phyloP scores from a whole-genome alignment of 2,113 vertebrate species.

The Microcebus lehilahytsara region DNA sequence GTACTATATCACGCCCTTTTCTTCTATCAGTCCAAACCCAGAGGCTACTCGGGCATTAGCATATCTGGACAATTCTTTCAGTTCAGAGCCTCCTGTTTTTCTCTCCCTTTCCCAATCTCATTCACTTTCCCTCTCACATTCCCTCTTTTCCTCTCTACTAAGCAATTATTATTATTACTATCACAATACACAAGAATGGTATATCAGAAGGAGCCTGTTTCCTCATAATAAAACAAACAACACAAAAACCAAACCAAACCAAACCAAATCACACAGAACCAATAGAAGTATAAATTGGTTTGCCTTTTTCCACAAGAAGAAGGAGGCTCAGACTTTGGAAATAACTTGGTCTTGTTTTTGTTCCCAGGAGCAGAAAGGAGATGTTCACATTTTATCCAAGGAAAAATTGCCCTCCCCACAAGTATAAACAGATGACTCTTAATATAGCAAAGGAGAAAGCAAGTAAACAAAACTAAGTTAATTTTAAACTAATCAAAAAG shows the following conservation, averaged over 20 bases:
- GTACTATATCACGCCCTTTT: accelerated
- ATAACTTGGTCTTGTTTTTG: background rate
- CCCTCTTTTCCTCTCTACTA: background rate
- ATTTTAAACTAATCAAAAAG: background rate
- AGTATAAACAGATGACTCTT: background rate
- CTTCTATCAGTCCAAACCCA: background rate
- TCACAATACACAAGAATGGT: background rate
- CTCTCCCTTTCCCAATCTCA: background rate
- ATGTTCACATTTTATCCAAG: background rate
- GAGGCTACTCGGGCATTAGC: background rate
- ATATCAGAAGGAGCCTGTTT: background rate
- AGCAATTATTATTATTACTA: background rate
- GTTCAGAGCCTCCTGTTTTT: background rate
- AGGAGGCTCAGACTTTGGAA: background rate
- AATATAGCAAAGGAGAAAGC: background rate
- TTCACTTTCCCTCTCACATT: background rate
- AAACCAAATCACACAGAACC: background rate
- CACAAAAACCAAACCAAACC: background rate
- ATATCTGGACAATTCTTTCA: background rate
- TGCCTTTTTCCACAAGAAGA: background rate
- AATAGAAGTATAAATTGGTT: background rate
- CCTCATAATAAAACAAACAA: background rate
- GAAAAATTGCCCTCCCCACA: background rate
- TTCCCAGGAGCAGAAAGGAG: background rate
- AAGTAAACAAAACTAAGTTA: background rate